Evolutionary conservation across 2,797 vertebrate genomes (phyloP).

Genomic region (Sylvia borin): DNA sequence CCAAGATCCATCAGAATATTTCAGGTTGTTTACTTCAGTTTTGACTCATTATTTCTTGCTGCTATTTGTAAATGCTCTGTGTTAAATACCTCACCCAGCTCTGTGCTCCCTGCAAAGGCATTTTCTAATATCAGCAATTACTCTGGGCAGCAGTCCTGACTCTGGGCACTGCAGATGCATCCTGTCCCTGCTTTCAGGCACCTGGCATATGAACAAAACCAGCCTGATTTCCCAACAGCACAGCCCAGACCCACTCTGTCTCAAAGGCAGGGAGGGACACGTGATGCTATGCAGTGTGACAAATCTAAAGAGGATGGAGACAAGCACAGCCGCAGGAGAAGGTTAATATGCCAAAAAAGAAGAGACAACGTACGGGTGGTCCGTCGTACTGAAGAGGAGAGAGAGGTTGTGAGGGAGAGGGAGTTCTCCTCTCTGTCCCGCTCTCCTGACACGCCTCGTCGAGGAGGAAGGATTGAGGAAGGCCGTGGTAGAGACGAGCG

Average conservation of each 20-base stretch:
- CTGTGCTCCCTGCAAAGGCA: neutral
- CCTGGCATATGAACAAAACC: neutral
- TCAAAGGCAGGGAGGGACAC: neutral
- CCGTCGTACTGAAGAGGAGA: constrained; percentile 84
- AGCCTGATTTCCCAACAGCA: neutral
- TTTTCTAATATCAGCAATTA: neutral
- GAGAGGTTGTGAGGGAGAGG: constrained; percentile 80
- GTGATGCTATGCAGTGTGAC: neutral
- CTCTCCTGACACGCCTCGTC: constrained; percentile 83
- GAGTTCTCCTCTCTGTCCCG: constrained; percentile 92
- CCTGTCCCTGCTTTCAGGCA: neutral
- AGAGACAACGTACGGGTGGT: constrained; percentile 86
- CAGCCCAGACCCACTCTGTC: neutral
- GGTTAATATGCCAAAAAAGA: neutral
- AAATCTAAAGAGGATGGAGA: neutral
- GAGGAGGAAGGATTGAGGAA: constrained; percentile 86
- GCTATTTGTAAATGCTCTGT: neutral
- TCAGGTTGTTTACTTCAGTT: neutral
- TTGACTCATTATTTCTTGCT: neutral
- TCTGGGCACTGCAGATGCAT: neutral
- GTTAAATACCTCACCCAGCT: neutral
- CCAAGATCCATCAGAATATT: neutral
- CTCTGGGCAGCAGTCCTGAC: neutral
- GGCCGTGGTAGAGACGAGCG: constrained; percentile 90
- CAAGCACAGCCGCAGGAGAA: neutral